These are phyloP conservation scores for Orcinus orca DNA, from an alignment of 2,113 vertebrate genomes.

Conservation along the genomic window DNA sequence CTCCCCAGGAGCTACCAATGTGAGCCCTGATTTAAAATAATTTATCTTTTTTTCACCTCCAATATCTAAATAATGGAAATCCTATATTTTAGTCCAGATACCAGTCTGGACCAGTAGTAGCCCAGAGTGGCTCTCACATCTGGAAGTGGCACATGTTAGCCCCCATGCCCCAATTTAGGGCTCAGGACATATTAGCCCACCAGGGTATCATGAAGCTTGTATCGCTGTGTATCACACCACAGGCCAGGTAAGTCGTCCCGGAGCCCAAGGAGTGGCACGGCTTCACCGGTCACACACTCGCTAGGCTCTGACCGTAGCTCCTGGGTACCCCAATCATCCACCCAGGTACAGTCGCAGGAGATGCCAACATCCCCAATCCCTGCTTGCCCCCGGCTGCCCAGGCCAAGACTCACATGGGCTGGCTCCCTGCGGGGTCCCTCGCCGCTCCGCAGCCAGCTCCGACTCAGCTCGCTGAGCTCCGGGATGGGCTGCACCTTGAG, in stretches of 20 bases:
- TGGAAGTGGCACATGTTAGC: not conserved
- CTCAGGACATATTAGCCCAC: not conserved
- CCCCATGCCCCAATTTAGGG: not conserved
- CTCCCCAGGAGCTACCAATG: not conserved
- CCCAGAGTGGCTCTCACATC: not conserved
- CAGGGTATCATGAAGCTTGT: not conserved
- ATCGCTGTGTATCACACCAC: not conserved
- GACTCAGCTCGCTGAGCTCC: slow-evolving; percentile 95
- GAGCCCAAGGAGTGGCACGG: not conserved
- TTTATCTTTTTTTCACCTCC: not conserved
- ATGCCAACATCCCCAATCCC: not conserved
- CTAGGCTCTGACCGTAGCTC: not conserved
- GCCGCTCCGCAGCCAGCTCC: slow-evolving; percentile 91
- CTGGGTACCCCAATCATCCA: not conserved
- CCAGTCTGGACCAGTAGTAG: not conserved
- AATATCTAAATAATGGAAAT: slow-evolving; percentile 14
- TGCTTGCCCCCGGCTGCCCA: fast-evolving
- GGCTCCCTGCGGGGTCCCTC: slow-evolving; percentile 82
- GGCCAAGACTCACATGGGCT: slow-evolving; percentile 88
- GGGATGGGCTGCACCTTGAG: slow-evolving; percentile 97
- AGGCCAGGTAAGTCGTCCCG: not conserved
- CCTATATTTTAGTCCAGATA: not conserved
- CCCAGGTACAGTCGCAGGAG: not conserved
- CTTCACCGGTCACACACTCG: not conserved
- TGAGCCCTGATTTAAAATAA: slow-evolving; percentile 4